These are phyloP conservation scores for Caprella mutica DNA, from an alignment of 2,888 invertebrate genomes.

Conservation along the genomic window DNA sequence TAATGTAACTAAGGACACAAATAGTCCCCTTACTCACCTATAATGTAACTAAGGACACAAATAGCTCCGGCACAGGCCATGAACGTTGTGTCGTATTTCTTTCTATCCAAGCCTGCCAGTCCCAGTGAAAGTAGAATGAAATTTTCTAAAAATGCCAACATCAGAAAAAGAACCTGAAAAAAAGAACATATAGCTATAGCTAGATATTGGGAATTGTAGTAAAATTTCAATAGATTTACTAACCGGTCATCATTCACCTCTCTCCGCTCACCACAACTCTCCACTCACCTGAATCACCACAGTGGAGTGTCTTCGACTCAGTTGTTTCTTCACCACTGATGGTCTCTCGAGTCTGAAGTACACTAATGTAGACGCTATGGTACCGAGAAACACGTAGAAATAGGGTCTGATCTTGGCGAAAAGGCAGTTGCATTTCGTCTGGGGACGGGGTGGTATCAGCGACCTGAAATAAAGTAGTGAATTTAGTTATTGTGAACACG, in stretches of 20 bases:
- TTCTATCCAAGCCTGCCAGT: slow-evolving; percentile 20
- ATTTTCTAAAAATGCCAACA: slow-evolving; percentile 30
- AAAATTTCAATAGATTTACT: no score
- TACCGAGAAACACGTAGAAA: slow-evolving; percentile 34
- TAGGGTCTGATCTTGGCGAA: slow-evolving; percentile 31
- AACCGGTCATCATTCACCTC: no score
- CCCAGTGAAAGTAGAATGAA: slow-evolving; percentile 24
- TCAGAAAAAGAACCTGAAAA: slow-evolving; percentile 26
- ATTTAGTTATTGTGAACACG: neutral
- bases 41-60: slow-evolving; percentile 31
- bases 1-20: slow-evolving; percentile 31
- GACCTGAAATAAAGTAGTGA: slow-evolving; percentile 10
- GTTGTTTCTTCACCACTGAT: slow-evolving; percentile 32
- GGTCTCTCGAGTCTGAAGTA: slow-evolving; percentile 32
- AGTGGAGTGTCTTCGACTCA: slow-evolving; percentile 28
- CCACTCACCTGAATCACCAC: slow-evolving; percentile 28
- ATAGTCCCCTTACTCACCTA: no score
- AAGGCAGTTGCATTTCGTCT: slow-evolving; percentile 25
- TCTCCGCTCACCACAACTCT: no score
- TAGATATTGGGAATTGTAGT: no score
- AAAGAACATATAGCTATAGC: no score
- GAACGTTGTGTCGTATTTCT: slow-evolving; percentile 25
- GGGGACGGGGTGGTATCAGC: slow-evolving; percentile 22
- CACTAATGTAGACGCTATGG: slow-evolving; percentile 31
- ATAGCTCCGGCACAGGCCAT: slow-evolving; percentile 23